These are phyloP conservation scores for Garrulus glandarius DNA, from an alignment of 2,797 vertebrate species.

Conservation along the genomic window DNA sequence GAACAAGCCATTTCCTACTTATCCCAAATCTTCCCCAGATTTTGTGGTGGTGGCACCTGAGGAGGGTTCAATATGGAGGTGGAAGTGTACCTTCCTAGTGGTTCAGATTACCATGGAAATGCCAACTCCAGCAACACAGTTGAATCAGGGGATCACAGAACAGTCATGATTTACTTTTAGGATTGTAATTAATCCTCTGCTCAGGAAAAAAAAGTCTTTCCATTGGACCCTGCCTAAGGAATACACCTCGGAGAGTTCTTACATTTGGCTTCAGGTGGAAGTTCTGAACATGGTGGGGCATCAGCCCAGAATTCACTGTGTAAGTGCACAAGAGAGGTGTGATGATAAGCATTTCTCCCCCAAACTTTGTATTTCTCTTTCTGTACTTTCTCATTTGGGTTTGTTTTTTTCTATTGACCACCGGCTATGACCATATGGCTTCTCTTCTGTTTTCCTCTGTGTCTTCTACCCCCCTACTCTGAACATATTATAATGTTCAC, in stretches of 20 bases:
- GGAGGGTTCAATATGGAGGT: neutral
- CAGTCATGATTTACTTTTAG: neutral
- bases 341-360: neutral
- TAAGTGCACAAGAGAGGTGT: neutral
- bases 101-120: neutral
- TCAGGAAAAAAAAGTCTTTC: neutral
- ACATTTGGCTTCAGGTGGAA: neutral
- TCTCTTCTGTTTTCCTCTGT: conserved; percentile 68
- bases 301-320: neutral
- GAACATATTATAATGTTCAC: conserved; percentile 69
- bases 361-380: conserved; percentile 9
- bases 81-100: neutral
- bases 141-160: neutral
- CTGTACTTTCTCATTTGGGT: conserved; percentile 8
- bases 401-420: conserved; percentile 51
- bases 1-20: neutral
- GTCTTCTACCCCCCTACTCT: conserved; percentile 37
- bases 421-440: conserved; percentile 69
- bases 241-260: neutral
- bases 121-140: neutral
- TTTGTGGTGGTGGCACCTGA: neutral
- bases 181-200: neutral
- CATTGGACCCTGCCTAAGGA: neutral
- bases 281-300: neutral
- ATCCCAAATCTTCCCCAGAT: neutral